These are phyloP conservation scores for Pelagia noctiluca DNA, from an alignment of 30 jellyfish, hydroid and myxozoan genomes.

Conservation along the genomic window DNA sequence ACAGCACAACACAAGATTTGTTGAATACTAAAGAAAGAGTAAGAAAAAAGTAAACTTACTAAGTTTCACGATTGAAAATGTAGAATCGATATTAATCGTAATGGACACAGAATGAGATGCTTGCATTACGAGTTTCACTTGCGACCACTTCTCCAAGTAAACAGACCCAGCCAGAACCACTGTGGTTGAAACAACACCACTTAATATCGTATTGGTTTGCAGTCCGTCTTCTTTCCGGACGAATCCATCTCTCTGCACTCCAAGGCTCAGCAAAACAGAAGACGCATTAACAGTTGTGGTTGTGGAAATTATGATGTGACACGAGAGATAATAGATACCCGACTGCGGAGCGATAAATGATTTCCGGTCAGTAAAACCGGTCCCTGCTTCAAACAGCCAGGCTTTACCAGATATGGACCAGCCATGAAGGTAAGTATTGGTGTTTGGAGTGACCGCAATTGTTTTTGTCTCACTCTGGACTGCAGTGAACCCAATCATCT, in stretches of 20 bases:
- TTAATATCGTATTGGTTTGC: slow-evolving; percentile 12
- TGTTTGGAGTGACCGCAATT: background rate
- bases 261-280: slow-evolving; percentile 51
- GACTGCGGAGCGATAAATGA: slow-evolving; percentile 69
- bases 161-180: slow-evolving; percentile 70
- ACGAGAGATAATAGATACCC: slow-evolving; percentile 77
- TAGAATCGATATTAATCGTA: slow-evolving; percentile 70
- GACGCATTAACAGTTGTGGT: slow-evolving; percentile 39
- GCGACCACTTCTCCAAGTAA: slow-evolving; percentile 74
- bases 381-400: slow-evolving; percentile 82
- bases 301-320: slow-evolving; percentile 59
- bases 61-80: slow-evolving; percentile 78
- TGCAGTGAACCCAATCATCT: slow-evolving; percentile 84
- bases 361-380: slow-evolving; percentile 64
- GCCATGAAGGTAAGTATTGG: slow-evolving; percentile 44
- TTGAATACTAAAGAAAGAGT: too few relatives aligned
- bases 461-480: slow-evolving; percentile 38
- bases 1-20: too few relatives aligned
- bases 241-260: slow-evolving; percentile 49
- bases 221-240: slow-evolving; percentile 48
- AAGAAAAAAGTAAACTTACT: slow-evolving; percentile 69
- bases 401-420: slow-evolving; percentile 86
- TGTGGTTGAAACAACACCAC: slow-evolving; percentile 42
- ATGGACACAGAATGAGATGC: slow-evolving; percentile 15
- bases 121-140: slow-evolving; percentile 51